Evolutionary conservation across 2,797 vertebrate species (phyloP), one percentile per base, ranked within the genome.

Genomic region (Psittacula derbiana): DNA sequence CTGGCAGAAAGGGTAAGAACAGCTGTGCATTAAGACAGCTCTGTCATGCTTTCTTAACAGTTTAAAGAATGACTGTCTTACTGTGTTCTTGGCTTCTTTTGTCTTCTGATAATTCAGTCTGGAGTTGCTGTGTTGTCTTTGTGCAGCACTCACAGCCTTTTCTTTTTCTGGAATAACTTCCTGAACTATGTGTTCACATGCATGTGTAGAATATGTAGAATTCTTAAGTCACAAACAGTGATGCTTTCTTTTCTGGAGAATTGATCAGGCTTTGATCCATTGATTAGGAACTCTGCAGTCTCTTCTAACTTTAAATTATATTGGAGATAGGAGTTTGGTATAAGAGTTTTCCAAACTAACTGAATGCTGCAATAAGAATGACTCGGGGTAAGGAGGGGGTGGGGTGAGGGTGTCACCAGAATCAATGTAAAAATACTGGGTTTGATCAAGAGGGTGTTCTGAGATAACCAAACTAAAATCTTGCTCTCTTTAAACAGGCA

Each of bases 401-500:
- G 6, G 19, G 8, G 5, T 27, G 16, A 44, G 33, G n/a, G 8
- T 47, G 6, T 91, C 44, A 46, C 33, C 24, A 92, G 66, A 80
- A 65, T 23, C 5, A 16, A 7, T 17, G 30, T 64, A 23, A 53
- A 83, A 40, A 41, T 30, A 0, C 10, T 41, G 16, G 2, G 3
- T 71, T 88, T 79, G 58, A 62, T 44, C 17, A 53, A n/a, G 49
- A 67, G 69, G 8, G 6, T 65, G 5, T 84, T 69, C 15, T 74
- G 53, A 47, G 27, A 24, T 15, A 40, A 33, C 24, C 13, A 28
- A 50, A 69, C 12, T 19, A 5, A 69, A 75, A 12, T 70, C 43
- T 88, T 65, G 15, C 17, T 91, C 53, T 16, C 92, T 98, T 97
- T 87, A 95, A 60, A 80, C 98, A 99, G 99, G 98, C 98, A 93